Base-by-base conservation (phyloP, 2,113 vertebrate genomes). In the Propithecus coquereli region DNA sequence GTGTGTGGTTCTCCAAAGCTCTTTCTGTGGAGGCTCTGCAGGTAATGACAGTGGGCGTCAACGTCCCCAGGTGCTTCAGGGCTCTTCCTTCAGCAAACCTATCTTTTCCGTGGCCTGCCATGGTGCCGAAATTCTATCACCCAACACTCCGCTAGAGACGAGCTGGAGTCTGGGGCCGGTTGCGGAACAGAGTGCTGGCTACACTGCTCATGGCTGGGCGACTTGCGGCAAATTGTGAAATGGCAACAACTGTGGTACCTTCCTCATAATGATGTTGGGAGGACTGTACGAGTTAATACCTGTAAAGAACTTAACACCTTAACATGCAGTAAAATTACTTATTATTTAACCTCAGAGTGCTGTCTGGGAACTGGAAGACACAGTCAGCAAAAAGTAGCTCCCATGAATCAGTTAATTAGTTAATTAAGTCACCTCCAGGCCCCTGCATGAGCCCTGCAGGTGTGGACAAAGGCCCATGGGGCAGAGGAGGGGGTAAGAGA, bases 281-380 rank as follows among this genome's bases (percentile, higher is more conserved):
- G 17, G 43, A 6, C 3, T 37, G 9, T 30, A 2, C 22, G 43
- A 18, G 4, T 8, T 23, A 61, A 37, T 12, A 18, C 30, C 40
- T 9, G 30, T 22, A 2, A 40, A 40, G 6, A 17, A 43, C 57
- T 30, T 9, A 8, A 52, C 52, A 54, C 6, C 6, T 18, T 54
- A 54, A 54, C 12, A 11, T 1, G 13, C 61, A 32, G 0, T 12
- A 9, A 34, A 10, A 11, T 40, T 27, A 37, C n/a, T 13, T 25
- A 34, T 4, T 4, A 32, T 13, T 16, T 61, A 50, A 52, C 4
- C 45, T 40, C 68, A 0, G 1, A 0, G 0, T n/a, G 18, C 18
- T 74, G 8, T 20, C 87, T 66, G 54, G n/a, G 37, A 77, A 20
- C 5, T 45, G 54, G 37, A 30, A 80, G 25, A 85, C 14, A 59